Base-by-base conservation (phyloP, 64 coral and sea anemone species). In the Catalaphyllia jardinei region DNA sequence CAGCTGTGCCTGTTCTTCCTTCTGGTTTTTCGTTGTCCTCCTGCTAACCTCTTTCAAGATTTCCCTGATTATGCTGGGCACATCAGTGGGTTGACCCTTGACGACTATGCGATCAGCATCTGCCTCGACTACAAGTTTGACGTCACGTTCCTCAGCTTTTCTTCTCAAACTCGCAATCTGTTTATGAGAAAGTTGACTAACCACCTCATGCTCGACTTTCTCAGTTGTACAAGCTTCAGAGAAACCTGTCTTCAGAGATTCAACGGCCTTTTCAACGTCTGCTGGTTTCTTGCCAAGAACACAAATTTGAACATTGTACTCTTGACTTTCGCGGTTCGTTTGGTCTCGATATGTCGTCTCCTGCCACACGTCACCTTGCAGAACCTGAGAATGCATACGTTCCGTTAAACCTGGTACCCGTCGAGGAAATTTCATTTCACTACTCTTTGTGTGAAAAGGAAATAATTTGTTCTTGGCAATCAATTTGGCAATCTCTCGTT, bases 91-190 rank as follows among this genome's bases (percentile, higher is more conserved):
- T 39, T 89, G 74, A 76, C 92, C 92, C 11, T 42, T 73, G 14
- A 93, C 92, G 38, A 89, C 55, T 15, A 93, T 89, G 18, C 86
- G 59, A 60, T 74, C 54, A 12, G 76, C 31, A 2, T 52, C 38
- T 29, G 51, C 69, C 79, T 84, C 86, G 51, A 89, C 50, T 18
- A 76, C 78, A 27, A 93, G 51, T 72, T 73, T 75, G 14, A 93
- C 55, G 92, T 93, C 92, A 83, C 87, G 86, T 17, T 31, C 31
- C 13, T 72, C 62, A 11, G 86, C 86, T 93, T 88, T 88, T 1
- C 35, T 83, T 63, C 55, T 59, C 5, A 93, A 57, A 6, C 29
- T 60, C 19, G 50, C 65, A 72, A 89, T 30, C 52, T 93, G 86
- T 4, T 52, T 42, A 1, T 76, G 77, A 22, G 92, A 89, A 11